Evolutionary conservation across 37 sponge, comb jelly and placozoan species (phyloP).

Genomic region (Aplysina aerophoba): DNA sequence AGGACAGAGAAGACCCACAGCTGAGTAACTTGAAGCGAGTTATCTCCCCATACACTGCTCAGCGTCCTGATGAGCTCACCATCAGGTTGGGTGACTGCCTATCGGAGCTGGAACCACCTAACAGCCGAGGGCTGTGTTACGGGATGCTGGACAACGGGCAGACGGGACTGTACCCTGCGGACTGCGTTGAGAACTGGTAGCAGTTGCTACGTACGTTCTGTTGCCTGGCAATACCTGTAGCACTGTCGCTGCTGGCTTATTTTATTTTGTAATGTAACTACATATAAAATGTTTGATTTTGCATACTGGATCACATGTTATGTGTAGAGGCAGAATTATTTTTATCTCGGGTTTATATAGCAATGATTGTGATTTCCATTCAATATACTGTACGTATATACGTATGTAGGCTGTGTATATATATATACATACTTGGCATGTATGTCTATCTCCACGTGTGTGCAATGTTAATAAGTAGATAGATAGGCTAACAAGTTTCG

Average conservation of each 20-base stretch:
- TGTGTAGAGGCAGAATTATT: no score
- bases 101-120: slow-evolving; percentile 42
- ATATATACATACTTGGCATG: neutral
- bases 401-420: neutral
- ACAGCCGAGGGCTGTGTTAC: slow-evolving; percentile 36
- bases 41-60: slow-evolving; percentile 32
- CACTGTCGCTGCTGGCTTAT: no score
- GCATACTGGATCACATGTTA: no score
- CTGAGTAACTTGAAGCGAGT: slow-evolving; percentile 56
- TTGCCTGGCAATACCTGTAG: no score
- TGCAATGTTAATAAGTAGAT: no score
- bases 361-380: neutral
- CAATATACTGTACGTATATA: neutral
- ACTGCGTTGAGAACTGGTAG: slow-evolving; percentile 44
- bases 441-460: no score
- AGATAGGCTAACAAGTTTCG: no score
- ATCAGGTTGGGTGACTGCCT: slow-evolving; percentile 63
- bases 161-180: slow-evolving; percentile 70
- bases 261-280: no score
- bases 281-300: no score
- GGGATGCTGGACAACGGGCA: slow-evolving; percentile 79
- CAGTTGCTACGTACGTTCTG: neutral
- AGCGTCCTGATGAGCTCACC: slow-evolving; percentile 40
- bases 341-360: no score
- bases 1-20: neutral